Evolutionary conservation across 2,797 vertebrate species (phyloP), one percentile per base, ranked within the genome.

Genomic region (Sebastolobus alascanus): DNA sequence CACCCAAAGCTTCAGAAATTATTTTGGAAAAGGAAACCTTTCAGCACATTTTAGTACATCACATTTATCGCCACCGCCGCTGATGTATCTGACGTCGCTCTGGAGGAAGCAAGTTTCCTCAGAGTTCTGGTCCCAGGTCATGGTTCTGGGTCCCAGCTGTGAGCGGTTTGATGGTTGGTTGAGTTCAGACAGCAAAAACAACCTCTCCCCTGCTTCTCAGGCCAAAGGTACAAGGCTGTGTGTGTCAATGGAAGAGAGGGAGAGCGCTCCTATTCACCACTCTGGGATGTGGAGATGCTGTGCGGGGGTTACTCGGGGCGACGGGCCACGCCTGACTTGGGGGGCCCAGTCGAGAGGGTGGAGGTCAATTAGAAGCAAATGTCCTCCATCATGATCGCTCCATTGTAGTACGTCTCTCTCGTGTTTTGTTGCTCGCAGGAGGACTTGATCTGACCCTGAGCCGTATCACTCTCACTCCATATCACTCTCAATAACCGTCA

Each of bases 281-380:
- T 83, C 27, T 22, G 68, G 63, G 83, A 87, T 71, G 73, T 71
- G 68, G 83, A 84, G 92, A 92, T 93, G 92, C 88, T 90, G 84
- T 69, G 6, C 18, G 73, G 76, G 46, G 82, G 91, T 91, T 80
- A 91, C 84, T 68, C 37, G 0, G 83, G 88, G 82, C 73, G 9
- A 87, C 74, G 58, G 66, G 68, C 82, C 88, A 86, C 63, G 63
- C 85, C 88, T 90, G 76, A 80, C 78, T 38, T 68, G 37, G 76
- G 83, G 85, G 88, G 83, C 81, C 75, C 63, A 20, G 71, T 82
- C 5, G 16, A 77, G 73, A 84, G 80, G 84, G 73, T 87, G 87
- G 85, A 89, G 89, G 92, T 93, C 90, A 92, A 92, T 90, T 82
- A 91, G 80, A 93, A 93, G 90, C 92, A 94, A 94, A 93, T 91